Evolutionary conservation across 2,888 invertebrate genomes (phyloP).

Genomic region (Lasioglossum villosulum): DNA sequence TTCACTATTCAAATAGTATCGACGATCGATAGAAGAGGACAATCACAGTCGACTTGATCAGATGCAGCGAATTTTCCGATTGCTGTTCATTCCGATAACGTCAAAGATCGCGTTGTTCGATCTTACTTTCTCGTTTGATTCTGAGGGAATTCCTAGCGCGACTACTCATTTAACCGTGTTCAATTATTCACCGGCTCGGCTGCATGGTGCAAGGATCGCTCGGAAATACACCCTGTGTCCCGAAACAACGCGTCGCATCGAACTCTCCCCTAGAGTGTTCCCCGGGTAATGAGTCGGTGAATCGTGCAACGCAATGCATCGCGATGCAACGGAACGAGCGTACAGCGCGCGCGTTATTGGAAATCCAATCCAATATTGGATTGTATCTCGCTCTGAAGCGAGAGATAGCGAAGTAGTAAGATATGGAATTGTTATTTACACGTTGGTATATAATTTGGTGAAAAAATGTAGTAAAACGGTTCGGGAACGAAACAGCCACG

Average conservation of each 20-base stretch:
- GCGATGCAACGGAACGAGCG: neutral
- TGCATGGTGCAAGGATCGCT: conserved; percentile 10
- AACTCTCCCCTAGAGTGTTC: neutral
- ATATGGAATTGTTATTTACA: no score
- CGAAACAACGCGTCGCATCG: conserved; percentile 1
- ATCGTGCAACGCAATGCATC: neutral
- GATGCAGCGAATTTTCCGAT: neutral
- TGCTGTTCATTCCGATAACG: neutral
- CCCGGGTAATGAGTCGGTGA: neutral
- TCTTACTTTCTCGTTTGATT: neutral
- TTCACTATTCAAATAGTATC: neutral
- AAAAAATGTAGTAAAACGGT: neutral
- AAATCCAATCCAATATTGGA: no score
- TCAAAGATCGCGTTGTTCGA: neutral
- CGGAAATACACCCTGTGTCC: neutral
- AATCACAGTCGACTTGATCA: neutral
- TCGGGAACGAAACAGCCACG: neutral
- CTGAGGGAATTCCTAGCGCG: neutral
- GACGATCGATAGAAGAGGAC: neutral
- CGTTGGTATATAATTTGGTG: no score
- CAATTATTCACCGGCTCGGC: conserved; percentile 12
- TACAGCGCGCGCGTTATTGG: conserved; percentile 3
- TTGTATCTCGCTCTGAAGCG: no score
- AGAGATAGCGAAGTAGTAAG: no score
- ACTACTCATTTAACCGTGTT: conserved; percentile 14